Percentiles rank a stretch among this genome's conserved stretches.
phyloP scores from a whole-genome alignment of 2,888 invertebrate genomes.

The Cheilosia impressa region DNA sequence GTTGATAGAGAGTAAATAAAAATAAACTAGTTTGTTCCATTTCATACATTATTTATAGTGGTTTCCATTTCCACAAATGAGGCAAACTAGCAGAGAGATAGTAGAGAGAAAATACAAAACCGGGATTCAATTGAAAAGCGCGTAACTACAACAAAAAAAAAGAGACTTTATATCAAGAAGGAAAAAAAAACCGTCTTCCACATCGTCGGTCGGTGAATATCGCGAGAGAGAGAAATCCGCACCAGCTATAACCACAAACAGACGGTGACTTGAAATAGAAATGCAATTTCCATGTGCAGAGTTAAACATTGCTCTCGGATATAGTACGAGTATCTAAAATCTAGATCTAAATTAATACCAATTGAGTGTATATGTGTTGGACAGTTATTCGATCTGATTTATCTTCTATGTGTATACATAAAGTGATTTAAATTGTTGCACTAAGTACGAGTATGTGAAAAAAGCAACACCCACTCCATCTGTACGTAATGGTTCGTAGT shows the following conservation, averaged over 20 bases:
- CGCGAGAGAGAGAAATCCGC: background rate
- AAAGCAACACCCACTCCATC: constrained; percentile 41
- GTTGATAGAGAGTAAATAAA: constrained; percentile 70
- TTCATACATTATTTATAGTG: constrained; percentile 52
- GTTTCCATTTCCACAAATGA: constrained; percentile 51
- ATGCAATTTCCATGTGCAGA: constrained; percentile 64
- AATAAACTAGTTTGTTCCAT: constrained; percentile 69
- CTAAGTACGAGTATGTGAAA: constrained; percentile 11
- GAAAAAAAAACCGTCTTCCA: constrained; percentile 40
- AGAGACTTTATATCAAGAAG: background rate
- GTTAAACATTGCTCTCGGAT: constrained; percentile 42
- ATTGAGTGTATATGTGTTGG: constrained; percentile 54
- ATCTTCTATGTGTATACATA: constrained; percentile 5
- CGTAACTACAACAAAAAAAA: background rate
- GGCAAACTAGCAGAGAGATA: constrained; percentile 38
- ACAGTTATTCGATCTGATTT: constrained; percentile 50
- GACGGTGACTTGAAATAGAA: constrained; percentile 45
- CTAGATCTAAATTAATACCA: constrained; percentile 64
- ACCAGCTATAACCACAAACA: constrained; percentile 15
- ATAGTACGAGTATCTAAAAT: constrained; percentile 37
- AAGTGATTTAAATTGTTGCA: constrained; percentile 71
- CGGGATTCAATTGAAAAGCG: constrained; percentile 34
- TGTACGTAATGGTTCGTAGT: constrained; percentile 53
- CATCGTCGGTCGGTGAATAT: background rate
- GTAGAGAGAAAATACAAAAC: constrained; percentile 19